Percentiles rank a stretch among this genome's conserved stretches.
These are phyloP conservation scores for Corythoichthys intestinalis DNA, from an alignment of 2,113 vertebrate genomes.

Conservation along the genomic window DNA sequence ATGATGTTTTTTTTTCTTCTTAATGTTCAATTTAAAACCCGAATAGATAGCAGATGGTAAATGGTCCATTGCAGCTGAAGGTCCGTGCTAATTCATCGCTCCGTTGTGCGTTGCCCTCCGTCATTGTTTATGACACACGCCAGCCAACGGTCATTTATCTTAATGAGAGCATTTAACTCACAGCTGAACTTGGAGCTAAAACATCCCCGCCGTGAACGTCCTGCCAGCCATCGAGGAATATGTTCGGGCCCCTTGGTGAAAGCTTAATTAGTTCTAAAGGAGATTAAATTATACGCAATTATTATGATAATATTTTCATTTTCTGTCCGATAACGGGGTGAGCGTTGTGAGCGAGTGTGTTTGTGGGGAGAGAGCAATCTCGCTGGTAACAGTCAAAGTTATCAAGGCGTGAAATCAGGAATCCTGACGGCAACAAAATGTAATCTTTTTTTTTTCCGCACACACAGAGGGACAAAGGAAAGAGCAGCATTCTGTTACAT, in stretches of 20 bases:
- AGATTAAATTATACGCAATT: slow-evolving; percentile 76
- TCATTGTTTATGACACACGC: slow-evolving; percentile 52
- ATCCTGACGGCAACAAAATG: slow-evolving; percentile 75
- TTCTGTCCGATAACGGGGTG: slow-evolving; percentile 65
- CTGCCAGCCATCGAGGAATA: slow-evolving; percentile 55
- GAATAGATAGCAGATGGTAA: neutral
- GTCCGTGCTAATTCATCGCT: slow-evolving; percentile 45
- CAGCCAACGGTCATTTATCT: slow-evolving; percentile 62
- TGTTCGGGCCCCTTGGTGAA: slow-evolving; percentile 51
- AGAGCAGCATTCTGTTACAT: slow-evolving; percentile 60
- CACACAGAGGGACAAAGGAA: slow-evolving; percentile 70
- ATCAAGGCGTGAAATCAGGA: slow-evolving; percentile 75
- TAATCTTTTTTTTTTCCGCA: slow-evolving; percentile 64
- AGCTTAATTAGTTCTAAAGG: slow-evolving; percentile 70
- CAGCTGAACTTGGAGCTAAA: slow-evolving; percentile 34
- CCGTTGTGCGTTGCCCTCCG: slow-evolving; percentile 27
- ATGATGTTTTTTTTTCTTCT: neutral
- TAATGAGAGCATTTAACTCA: slow-evolving; percentile 65
- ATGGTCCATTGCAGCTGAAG: slow-evolving; percentile 4
- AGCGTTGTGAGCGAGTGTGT: slow-evolving; percentile 55
- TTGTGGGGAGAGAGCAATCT: slow-evolving; percentile 63
- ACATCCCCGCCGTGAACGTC: slow-evolving; percentile 9
- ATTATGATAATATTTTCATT: slow-evolving; percentile 74
- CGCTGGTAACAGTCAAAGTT: slow-evolving; percentile 60
- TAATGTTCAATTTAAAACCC: neutral